Conservation (phyloP, 2,113 vertebrate species). For the Phodopus roborovskii region DNA sequence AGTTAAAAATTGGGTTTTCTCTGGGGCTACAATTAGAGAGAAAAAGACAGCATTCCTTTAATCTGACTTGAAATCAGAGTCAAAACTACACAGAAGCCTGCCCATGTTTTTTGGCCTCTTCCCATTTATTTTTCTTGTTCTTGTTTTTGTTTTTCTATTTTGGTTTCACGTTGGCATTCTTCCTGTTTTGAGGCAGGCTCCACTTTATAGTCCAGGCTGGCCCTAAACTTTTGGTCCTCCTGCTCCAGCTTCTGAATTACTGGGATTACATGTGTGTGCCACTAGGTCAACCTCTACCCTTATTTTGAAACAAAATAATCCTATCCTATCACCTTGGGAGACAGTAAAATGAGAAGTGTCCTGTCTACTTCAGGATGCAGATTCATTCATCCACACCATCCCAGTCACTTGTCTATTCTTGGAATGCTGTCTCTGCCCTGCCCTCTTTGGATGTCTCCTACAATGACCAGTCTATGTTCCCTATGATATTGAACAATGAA, state of each 20-base stretch:
- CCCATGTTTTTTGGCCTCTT: background rate
- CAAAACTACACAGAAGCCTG: background rate
- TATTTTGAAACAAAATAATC: background rate
- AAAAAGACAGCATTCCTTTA: background rate
- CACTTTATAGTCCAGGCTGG: no score
- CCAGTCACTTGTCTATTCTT: no score
- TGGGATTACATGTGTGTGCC: background rate
- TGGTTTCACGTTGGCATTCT: background rate
- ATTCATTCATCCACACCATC: accelerated
- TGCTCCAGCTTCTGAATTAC: background rate
- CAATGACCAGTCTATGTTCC: background rate
- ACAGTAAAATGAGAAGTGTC: background rate
- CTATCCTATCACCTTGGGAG: background rate
- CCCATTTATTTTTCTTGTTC: background rate
- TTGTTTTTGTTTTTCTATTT: background rate
- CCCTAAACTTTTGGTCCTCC: background rate
- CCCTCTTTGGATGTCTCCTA: background rate
- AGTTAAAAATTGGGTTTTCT: background rate
- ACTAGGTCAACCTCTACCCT: background rate
- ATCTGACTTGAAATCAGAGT: constrained; percentile 2
- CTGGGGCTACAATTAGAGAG: background rate
- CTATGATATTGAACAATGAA: background rate
- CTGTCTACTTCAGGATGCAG: background rate
- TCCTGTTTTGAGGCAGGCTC: background rate
- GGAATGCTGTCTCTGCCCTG: background rate